Conservation (phyloP, 2,888 invertebrate genomes). For the Oscheius onirici region DNA sequence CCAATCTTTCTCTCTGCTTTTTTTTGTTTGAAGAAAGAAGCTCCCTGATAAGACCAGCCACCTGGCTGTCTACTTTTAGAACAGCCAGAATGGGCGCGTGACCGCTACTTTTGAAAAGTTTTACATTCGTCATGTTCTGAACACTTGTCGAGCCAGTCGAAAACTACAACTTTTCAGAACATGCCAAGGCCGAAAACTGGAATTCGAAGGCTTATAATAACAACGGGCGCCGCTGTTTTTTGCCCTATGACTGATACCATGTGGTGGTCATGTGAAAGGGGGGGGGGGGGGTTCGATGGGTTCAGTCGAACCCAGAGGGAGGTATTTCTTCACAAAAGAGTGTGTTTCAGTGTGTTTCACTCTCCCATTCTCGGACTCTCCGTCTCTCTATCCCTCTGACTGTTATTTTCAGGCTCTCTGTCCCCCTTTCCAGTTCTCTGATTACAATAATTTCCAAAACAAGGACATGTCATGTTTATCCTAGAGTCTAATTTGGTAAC, state of each 20-base stretch:
- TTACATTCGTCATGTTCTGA: too few species aligned
- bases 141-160: too few species aligned
- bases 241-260: too few species aligned
- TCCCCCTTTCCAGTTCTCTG: background rate
- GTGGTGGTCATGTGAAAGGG: background rate
- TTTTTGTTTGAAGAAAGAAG: background rate
- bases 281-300: background rate
- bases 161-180: too few species aligned
- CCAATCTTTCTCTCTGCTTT: background rate
- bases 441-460: background rate
- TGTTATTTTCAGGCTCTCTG: background rate
- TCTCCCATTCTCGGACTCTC: background rate
- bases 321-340: too few species aligned
- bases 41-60: background rate
- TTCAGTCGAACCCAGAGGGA: constrained; percentile 4
- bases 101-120: too few species aligned
- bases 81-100: too few species aligned
- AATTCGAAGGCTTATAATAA: too few species aligned
- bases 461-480: background rate
- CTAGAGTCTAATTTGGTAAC: too few species aligned
- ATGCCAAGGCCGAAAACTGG: too few species aligned
- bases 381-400: background rate
- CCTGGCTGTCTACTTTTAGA: background rate
- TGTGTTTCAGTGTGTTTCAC: too few species aligned
- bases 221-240: too few species aligned